Conservation (phyloP, 2,113 vertebrate species). For the Turnix velox region DNA sequence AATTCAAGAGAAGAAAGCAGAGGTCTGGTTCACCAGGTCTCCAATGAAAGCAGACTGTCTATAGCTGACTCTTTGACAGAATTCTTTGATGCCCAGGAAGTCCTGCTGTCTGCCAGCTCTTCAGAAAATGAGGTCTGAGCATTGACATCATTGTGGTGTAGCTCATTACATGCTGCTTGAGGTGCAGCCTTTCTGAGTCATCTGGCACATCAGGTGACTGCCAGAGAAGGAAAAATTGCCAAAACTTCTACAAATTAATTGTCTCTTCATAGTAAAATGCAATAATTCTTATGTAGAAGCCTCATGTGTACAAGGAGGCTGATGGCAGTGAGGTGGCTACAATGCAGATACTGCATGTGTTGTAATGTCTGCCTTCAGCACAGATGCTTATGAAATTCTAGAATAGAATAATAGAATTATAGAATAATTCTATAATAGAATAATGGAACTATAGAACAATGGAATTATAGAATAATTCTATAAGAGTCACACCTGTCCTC, state of each 20-base stretch:
- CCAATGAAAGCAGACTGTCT: slow-evolving; percentile 92
- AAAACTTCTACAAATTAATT: neutral
- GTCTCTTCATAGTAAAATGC: neutral
- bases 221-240: neutral
- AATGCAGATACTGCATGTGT: neutral
- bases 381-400: neutral
- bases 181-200: neutral
- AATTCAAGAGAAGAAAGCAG: slow-evolving; percentile 78
- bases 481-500: neutral
- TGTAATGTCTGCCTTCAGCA: neutral
- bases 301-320: neutral
- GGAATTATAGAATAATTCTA: too few relatives aligned
- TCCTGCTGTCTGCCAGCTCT: slow-evolving; percentile 92
- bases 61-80: slow-evolving; percentile 92
- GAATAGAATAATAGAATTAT: too few relatives aligned
- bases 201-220: neutral
- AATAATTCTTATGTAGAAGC: neutral
- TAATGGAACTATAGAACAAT: too few relatives aligned
- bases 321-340: neutral
- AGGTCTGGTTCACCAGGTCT: slow-evolving; percentile 87
- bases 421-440: too few relatives aligned
- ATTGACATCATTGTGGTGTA: neutral
- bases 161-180: neutral
- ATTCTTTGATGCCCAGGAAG: slow-evolving; percentile 97
- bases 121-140: slow-evolving; percentile 93